Evolutionary conservation across 2,113 vertebrate genomes (phyloP).

Genomic region (Danionella cerebrum): DNA sequence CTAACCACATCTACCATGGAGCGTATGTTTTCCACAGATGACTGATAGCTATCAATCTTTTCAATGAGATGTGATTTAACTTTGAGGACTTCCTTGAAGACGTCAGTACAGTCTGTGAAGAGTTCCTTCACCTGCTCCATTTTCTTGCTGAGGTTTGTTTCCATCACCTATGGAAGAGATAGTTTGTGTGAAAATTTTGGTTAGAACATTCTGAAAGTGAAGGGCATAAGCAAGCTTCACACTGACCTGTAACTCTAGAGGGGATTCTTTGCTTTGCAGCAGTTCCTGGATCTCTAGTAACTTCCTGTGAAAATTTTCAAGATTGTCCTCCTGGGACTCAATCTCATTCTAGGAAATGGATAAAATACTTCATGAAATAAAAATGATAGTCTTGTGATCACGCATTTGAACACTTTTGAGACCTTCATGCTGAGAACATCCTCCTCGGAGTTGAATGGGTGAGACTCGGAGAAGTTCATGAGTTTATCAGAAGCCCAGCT

Average conservation of each 20-base stretch:
- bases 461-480: conserved; percentile 53
- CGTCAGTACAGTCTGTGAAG: conserved; percentile 57
- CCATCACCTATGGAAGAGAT: conserved; percentile 52
- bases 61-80: conserved; percentile 58
- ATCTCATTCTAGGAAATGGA: conserved; percentile 71
- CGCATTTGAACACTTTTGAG: too few relatives aligned
- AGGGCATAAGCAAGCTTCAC: not conserved
- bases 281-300: conserved; percentile 79
- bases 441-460: conserved; percentile 61
- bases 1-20: conserved; percentile 38
- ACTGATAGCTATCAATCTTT: conserved; percentile 50
- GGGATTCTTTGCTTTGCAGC: conserved; percentile 77
- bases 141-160: conserved; percentile 62
- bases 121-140: conserved; percentile 69
- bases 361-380: not conserved
- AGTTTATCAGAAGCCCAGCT: conserved; percentile 68
- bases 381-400: not conserved
- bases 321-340: conserved; percentile 66
- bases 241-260: conserved; percentile 80
- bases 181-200: not conserved
- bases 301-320: conserved; percentile 75
- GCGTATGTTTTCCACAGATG: conserved; percentile 50
- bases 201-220: not conserved
- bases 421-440: conserved; percentile 73
- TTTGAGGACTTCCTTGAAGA: conserved; percentile 61